phyloP scores from a whole-genome alignment of 2,113 vertebrate genomes.

The Corythornis vintsioides region DNA sequence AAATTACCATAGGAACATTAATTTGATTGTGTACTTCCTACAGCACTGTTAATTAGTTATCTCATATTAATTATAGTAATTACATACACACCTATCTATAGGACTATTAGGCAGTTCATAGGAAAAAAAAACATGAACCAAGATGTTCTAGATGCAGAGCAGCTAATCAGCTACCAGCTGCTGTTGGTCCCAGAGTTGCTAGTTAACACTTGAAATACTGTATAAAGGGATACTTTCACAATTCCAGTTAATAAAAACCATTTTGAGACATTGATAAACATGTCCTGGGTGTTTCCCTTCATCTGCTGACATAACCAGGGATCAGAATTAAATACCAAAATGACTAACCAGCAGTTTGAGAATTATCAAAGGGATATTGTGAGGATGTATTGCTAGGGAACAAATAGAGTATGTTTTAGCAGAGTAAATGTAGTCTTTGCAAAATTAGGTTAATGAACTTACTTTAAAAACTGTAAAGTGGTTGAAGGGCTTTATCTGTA shows the following conservation, averaged over 20 bases:
- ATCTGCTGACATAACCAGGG: neutral
- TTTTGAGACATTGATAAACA: slow-evolving; percentile 12
- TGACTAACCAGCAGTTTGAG: neutral
- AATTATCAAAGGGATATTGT: neutral
- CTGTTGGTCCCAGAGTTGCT: slow-evolving; percentile 9
- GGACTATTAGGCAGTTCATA: slow-evolving; percentile 35
- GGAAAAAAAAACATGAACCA: neutral
- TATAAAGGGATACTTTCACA: slow-evolving; percentile 11
- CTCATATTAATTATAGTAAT: slow-evolving; percentile 71
- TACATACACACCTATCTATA: slow-evolving; percentile 67
- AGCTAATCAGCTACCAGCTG: slow-evolving; percentile 64
- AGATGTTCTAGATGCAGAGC: slow-evolving; percentile 8
- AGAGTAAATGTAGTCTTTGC: neutral
- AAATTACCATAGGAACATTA: slow-evolving; percentile 54
- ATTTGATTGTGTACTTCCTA: slow-evolving; percentile 61
- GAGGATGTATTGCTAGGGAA: neutral
- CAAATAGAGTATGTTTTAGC: neutral
- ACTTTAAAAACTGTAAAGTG: neutral
- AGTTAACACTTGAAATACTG: slow-evolving; percentile 54
- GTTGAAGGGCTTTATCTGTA: neutral
- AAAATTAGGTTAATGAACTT: neutral
- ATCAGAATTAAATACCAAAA: neutral
- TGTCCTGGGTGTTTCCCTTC: neutral
- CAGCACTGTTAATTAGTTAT: slow-evolving; percentile 57
- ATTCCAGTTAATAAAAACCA: neutral